Conservation (phyloP, 2,888 invertebrate genomes). For the Andrena flavipes region DNA sequence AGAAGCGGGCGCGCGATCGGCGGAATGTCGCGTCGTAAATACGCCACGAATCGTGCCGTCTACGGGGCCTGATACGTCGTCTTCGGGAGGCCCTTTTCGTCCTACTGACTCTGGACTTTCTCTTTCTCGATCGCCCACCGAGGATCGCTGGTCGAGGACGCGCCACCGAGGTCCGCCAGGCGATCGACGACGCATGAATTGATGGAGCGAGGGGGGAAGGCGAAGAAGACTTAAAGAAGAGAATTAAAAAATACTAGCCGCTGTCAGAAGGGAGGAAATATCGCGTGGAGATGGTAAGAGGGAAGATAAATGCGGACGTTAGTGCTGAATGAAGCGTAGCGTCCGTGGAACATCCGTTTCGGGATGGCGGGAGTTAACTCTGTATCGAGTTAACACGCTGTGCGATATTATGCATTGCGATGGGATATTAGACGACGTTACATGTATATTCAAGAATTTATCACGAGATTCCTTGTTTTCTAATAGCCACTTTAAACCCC, state of each 20-base stretch:
- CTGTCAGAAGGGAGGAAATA: neutral
- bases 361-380: constrained; percentile 66
- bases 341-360: constrained; percentile 51
- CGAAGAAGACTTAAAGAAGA: neutral
- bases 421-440: neutral
- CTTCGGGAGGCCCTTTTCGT: constrained; percentile 49
- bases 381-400: constrained; percentile 45
- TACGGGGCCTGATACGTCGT: constrained; percentile 43
- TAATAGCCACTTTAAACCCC: too few relatives aligned
- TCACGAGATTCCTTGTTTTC: too few relatives aligned
- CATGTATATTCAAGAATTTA: too few relatives aligned
- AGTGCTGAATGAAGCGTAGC: constrained; percentile 32
- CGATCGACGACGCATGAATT: constrained; percentile 50
- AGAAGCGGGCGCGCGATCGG: constrained; percentile 48
- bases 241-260: constrained; percentile 10
- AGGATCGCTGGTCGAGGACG: constrained; percentile 57
- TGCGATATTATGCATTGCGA: neutral
- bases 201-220: constrained; percentile 18
- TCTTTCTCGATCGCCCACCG: constrained; percentile 51
- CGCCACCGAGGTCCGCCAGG: constrained; percentile 64
- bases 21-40: constrained; percentile 62
- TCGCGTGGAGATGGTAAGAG: constrained; percentile 6
- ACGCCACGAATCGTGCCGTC: constrained; percentile 51
- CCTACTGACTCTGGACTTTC: constrained; percentile 40
- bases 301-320: constrained; percentile 40